Conservation (phyloP, 53 echinoderm and acorn worm genomes). For the Hippasteria phrygiana region DNA sequence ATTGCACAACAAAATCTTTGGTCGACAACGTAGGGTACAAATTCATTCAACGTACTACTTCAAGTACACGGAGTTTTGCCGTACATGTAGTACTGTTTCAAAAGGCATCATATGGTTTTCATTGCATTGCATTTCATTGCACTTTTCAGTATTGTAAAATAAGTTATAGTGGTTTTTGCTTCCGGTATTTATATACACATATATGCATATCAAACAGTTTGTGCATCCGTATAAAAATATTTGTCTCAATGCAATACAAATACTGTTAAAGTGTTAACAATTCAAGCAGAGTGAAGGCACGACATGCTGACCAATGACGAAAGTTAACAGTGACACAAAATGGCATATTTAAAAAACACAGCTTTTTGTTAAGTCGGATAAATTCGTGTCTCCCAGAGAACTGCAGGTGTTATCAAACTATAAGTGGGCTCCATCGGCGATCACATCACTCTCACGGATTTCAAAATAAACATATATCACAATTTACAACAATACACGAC, state of each 20-base stretch:
- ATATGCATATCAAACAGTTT: background rate
- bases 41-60: background rate
- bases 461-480: background rate
- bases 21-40: slow-evolving; percentile 1
- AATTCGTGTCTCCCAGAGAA: background rate
- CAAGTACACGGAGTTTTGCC: background rate
- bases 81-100: background rate
- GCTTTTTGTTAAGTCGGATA: background rate
- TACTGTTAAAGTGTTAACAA: background rate
- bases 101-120: slow-evolving; percentile 25
- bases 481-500: background rate
- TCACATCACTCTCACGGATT: background rate
- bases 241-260: background rate
- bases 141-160: slow-evolving; percentile 1
- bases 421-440: background rate
- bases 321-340: slow-evolving; percentile 44
- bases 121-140: slow-evolving; percentile 19
- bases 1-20: slow-evolving; percentile 31
- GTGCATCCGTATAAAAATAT: slow-evolving; percentile 41
- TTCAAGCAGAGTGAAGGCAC: slow-evolving; percentile 21
- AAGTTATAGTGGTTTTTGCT: background rate
- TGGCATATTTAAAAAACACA: slow-evolving; percentile 1
- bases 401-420: background rate
- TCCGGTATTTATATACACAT: background rate
- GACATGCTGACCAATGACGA: slow-evolving; percentile 31